Evolutionary conservation across 2,113 vertebrate species (phyloP).

Genomic region (Epinephelus moara): DNA sequence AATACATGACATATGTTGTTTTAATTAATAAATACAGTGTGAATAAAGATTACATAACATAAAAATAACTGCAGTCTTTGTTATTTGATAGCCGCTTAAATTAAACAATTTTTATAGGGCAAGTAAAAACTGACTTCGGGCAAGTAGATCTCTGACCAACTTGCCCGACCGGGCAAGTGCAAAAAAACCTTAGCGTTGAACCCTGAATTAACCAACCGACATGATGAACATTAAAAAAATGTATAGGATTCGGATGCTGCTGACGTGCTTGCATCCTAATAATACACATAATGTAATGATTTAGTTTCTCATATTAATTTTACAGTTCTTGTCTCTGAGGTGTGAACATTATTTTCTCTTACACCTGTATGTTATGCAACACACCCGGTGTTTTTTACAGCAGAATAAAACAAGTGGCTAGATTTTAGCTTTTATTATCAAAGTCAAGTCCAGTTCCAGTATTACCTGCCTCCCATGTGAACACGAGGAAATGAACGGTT

Average conservation of each 20-base stretch:
- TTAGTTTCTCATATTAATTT: not conserved
- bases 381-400: not conserved
- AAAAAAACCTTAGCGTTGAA: too few species aligned
- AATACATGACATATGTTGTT: too few species aligned
- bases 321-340: not conserved
- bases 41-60: too few species aligned
- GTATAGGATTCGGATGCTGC: not conserved
- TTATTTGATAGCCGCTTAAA: too few species aligned
- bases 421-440: not conserved
- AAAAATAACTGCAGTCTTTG: too few species aligned
- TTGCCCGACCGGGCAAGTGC: too few species aligned
- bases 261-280: not conserved
- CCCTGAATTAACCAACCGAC: not conserved
- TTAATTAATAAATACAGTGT: too few species aligned
- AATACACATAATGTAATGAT: not conserved
- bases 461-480: slow-evolving; percentile 11
- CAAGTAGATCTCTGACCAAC: too few species aligned
- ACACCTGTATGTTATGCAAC: not conserved
- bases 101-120: too few species aligned
- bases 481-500: not conserved
- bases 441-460: slow-evolving; percentile 1
- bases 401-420: not conserved
- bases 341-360: not conserved
- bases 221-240: not conserved
- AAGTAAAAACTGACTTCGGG: too few species aligned